Percentiles rank a stretch among this genome's conserved stretches.
phyloP scores from a whole-genome alignment of 2,888 invertebrate genomes.

The Tinea trinotella region DNA sequence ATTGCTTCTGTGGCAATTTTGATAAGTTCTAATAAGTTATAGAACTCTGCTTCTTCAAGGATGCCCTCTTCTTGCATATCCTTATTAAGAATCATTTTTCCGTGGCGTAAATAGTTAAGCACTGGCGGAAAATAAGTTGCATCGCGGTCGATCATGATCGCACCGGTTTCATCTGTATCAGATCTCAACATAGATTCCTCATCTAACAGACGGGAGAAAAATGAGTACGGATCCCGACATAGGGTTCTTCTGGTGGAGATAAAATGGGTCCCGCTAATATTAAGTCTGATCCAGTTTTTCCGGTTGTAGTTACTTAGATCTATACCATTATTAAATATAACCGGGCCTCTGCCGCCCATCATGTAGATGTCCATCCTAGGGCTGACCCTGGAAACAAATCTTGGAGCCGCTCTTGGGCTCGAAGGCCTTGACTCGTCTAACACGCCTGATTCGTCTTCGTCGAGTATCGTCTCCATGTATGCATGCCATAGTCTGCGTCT shows the following conservation, averaged over 20 bases:
- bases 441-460: no score
- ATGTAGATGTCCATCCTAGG: no score
- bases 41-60: slow-evolving; percentile 1
- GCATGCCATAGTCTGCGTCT: no score
- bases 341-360: no score
- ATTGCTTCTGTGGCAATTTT: background rate
- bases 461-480: no score
- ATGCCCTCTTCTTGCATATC: background rate
- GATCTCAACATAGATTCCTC: background rate
- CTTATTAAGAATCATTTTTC: background rate
- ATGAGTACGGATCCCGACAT: background rate
- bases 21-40: background rate
- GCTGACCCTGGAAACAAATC: no score
- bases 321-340: no score
- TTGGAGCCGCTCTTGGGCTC: no score
- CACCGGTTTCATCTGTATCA: background rate
- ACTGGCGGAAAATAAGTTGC: background rate
- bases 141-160: background rate
- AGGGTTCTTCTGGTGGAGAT: background rate
- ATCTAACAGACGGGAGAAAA: background rate
- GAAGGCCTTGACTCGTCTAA: no score
- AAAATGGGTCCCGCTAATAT: background rate
- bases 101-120: background rate
- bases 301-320: no score
- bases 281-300: background rate